Base-by-base conservation (phyloP, 2,888 invertebrate species). In the Melieria omissa region DNA sequence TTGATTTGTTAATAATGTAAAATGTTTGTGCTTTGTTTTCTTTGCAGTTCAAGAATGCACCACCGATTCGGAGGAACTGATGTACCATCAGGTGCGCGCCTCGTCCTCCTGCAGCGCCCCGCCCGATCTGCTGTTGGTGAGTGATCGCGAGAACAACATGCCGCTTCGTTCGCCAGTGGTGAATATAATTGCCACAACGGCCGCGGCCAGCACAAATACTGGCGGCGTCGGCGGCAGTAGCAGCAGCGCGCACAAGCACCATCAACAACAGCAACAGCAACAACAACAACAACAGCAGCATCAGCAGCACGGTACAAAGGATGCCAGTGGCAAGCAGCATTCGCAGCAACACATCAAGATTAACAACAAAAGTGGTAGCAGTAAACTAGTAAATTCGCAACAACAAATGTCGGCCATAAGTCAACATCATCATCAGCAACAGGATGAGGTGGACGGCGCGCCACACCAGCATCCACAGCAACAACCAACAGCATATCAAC, bases 31-130 rank as follows among this genome's bases (percentile, higher is more conserved):
- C 12, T 49, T 49, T 9, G 49, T 12, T 12, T 49, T 49, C 9
- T 49, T 89, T 89, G 49, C 88, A 91, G 91, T 91, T 63, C 90
- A 90, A 77, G 91, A 91, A 85, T 89, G 91, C 83, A 89, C 91
- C 73, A 91, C 92, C 57, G 92, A 92, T 82, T 92, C 92, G 0
- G 92, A 92, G 80, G 92, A 92, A 84, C 85, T 92, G 83, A 89
- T 92, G 81, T 91, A 91, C 61, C 86, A 86, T 78, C 87, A 86
- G 77, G 85, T 86, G 60, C 88, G 91, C 58, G 90, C 91, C 57
- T 88, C 89, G 60, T 91, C 91, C 12, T 90, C 90, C 49, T 91
- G 91, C 78, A 91, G 91, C 63, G 91, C 91, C 7, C 91, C 91
- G 9, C 91, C 91, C 9, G 91, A 91, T 84, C 82, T 91, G 79